These are phyloP conservation scores for Coptotermes formosanus DNA, from an alignment of 1,140 invertebrate species.

Conservation along the genomic window DNA sequence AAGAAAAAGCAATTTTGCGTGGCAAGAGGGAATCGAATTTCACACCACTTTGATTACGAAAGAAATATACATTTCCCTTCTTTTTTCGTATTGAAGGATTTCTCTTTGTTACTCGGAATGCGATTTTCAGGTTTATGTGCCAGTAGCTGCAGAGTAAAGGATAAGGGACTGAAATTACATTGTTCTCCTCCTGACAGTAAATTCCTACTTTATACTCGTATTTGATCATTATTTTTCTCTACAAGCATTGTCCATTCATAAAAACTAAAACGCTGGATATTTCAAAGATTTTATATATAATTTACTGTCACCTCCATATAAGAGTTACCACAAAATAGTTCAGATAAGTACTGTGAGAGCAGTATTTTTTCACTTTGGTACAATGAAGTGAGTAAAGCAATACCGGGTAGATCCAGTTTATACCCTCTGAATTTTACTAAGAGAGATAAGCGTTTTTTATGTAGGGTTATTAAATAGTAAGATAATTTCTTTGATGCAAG, in stretches of 20 bases:
- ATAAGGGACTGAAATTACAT: conserved; percentile 9
- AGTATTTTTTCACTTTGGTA: too few species aligned
- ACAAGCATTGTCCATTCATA: neutral
- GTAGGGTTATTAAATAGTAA: too few species aligned
- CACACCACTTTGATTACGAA: neutral
- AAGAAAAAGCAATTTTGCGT: neutral
- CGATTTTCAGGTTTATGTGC: neutral
- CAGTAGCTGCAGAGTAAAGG: neutral
- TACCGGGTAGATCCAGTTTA: too few species aligned
- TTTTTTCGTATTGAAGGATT: neutral
- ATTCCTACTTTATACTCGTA: neutral
- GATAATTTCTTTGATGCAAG: too few species aligned
- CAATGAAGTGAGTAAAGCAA: too few species aligned
- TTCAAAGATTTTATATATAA: neutral
- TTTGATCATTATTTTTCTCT: neutral
- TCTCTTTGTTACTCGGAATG: neutral
- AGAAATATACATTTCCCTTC: conserved; percentile 13
- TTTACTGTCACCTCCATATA: neutral
- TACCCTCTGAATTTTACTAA: too few species aligned
- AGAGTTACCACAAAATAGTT: too few species aligned
- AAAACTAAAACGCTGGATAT: neutral
- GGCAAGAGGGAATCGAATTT: conserved; percentile 7
- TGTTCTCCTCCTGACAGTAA: neutral
- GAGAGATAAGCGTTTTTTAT: too few species aligned
- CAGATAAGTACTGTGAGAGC: too few species aligned